These are phyloP conservation scores for Phyllostomus discolor DNA, from an alignment of 2,113 vertebrate species.

Conservation along the genomic window DNA sequence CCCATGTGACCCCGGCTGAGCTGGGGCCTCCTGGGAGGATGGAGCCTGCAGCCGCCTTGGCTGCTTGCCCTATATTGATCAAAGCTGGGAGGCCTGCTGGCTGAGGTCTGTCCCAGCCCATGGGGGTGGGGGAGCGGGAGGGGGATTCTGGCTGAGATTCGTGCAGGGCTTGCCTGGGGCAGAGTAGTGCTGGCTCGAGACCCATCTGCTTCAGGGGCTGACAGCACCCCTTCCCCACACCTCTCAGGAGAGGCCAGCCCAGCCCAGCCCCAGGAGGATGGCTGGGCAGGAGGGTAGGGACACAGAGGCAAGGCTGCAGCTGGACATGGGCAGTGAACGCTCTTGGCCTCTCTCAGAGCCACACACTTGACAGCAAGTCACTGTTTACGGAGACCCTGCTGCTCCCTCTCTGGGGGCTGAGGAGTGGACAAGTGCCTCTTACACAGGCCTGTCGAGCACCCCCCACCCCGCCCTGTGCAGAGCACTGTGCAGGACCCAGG, in stretches of 20 bases:
- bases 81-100: constrained; percentile 72
- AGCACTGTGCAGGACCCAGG: background rate
- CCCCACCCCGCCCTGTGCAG: background rate
- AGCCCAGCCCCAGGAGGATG: background rate
- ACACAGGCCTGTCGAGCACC: background rate
- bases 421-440: background rate
- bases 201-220: constrained; percentile 50
- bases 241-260: background rate
- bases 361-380: background rate
- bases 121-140: constrained; percentile 32
- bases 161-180: constrained; percentile 55
- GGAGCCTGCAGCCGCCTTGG: constrained; percentile 72
- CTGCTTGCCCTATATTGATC: constrained; percentile 75
- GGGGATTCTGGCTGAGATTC: constrained; percentile 53
- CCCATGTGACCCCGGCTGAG: constrained; percentile 68
- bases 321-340: background rate
- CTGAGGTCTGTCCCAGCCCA: constrained; percentile 67
- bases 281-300: background rate
- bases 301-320: background rate
- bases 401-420: background rate
- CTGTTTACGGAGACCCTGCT: background rate
- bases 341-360: background rate
- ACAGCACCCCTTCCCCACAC: constrained; percentile 3
- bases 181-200: background rate
- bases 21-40: constrained; percentile 70